Conservation (phyloP, 2,113 vertebrate species). For the Malaclemys terrapin region DNA sequence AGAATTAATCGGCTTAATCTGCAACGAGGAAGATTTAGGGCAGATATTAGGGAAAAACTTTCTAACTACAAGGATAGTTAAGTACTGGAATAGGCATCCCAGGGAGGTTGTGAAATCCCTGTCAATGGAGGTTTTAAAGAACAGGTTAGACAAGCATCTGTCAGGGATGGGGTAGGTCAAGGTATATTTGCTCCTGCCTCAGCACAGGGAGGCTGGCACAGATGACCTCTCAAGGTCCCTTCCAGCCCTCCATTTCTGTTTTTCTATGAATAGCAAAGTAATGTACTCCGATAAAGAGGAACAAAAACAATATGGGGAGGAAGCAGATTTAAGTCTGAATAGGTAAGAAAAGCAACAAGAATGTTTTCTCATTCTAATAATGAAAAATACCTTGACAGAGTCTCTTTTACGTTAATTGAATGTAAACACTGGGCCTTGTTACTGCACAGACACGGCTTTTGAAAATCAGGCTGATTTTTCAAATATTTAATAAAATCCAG, state of each 20-base stretch:
- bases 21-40: not conserved
- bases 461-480: slow-evolving; percentile 48
- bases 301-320: slow-evolving; percentile 9
- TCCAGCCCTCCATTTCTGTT: not conserved
- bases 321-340: not conserved
- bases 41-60: not conserved
- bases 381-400: slow-evolving; percentile 46
- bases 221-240: not conserved
- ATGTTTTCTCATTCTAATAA: slow-evolving; percentile 1
- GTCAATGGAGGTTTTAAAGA: not conserved
- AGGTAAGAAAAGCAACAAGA: not conserved
- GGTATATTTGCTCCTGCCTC: not conserved
- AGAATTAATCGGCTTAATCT: not conserved
- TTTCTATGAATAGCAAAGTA: not conserved
- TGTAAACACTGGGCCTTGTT: slow-evolving; percentile 29
- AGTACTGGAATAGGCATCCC: not conserved
- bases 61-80: not conserved
- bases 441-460: slow-evolving; percentile 25
- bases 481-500: slow-evolving; percentile 61
- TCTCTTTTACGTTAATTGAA: slow-evolving; percentile 59
- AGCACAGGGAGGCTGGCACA: not conserved
- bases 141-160: not conserved
- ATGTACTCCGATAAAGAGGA: not conserved
- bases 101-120: not conserved
- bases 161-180: not conserved